Percentiles rank a stretch among this genome's conserved stretches.
Evolutionary conservation across 2,888 invertebrate genomes (phyloP).

Genomic region (Drosophila quinaria): DNA sequence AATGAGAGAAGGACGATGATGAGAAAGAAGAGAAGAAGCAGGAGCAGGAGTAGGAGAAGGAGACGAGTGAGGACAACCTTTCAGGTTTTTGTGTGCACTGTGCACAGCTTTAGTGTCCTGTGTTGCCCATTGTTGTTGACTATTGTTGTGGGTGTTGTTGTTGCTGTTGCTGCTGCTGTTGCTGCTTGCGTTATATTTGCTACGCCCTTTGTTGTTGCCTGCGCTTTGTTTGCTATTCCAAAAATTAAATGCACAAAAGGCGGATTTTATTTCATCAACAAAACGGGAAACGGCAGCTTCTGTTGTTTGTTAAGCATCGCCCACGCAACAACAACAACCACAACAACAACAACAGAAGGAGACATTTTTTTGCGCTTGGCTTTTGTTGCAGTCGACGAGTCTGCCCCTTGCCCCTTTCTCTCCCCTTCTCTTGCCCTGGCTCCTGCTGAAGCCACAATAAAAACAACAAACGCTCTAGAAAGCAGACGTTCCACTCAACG

Average conservation of each 20-base stretch:
- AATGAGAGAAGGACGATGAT: background rate
- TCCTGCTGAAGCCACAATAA: constrained; percentile 49
- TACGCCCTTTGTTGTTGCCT: constrained; percentile 79
- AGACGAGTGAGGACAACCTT: constrained; percentile 53
- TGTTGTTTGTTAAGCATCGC: constrained; percentile 80
- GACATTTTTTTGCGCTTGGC: constrained; percentile 69
- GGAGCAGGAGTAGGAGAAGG: background rate
- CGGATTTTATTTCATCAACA: constrained; percentile 81
- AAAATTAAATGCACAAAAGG: constrained; percentile 83
- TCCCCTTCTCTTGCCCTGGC: background rate
- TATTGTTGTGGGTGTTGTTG: constrained; percentile 75
- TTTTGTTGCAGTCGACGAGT: constrained; percentile 59
- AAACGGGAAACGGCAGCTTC: constrained; percentile 81
- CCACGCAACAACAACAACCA: constrained; percentile 67
- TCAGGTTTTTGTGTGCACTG: constrained; percentile 64
- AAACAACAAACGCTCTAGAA: constrained; percentile 67
- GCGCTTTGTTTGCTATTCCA: constrained; percentile 77
- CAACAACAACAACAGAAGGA: constrained; percentile 52
- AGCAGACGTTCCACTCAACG: constrained; percentile 78
- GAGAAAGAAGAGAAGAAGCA: background rate
- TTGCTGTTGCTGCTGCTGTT: constrained; percentile 39
- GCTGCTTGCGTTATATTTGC: constrained; percentile 70
- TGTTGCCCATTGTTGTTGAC: constrained; percentile 67
- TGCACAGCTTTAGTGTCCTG: constrained; percentile 67
- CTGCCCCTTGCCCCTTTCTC: constrained; percentile 2